Base-by-base conservation (phyloP, 2,113 vertebrate species). In the Etia nguti region DNA sequence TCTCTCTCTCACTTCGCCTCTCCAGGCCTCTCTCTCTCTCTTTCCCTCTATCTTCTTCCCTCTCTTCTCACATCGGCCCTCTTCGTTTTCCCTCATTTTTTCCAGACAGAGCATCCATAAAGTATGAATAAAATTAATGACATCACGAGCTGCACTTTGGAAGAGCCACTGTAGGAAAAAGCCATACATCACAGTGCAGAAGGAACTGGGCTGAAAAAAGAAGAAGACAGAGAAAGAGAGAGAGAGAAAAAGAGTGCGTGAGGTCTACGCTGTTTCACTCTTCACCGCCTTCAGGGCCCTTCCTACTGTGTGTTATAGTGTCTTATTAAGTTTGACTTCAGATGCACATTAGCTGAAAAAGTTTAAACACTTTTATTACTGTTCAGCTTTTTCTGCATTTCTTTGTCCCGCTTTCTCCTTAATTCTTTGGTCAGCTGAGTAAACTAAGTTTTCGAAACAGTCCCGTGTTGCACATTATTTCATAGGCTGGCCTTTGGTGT, bases 401-500 rank as follows among this genome's bases (percentile, higher is more conserved):
- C 18, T 86, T 86, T 84, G 10, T 57, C 9, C 11, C 10, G 34
- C 13, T 56, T 34, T 79, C 56, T 73, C 8, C 36, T 60, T 26
- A 80, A n/a, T 80, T 81, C 83, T 57, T 52, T 79, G 48, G 88
- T 88, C 79, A 83, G 36, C 46, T 36, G 41, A 80, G 75, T 80
- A 89, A 80, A 70, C 34, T 8, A 38, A 65, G 73, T 22, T 83
- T 77, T 89, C 22, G 52, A 81, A 90, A 79, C 79, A 73, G 86
- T 79, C 96, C 96, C 96, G 93, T 97, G 97, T 96, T 94, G 96
- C 95, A 97, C 95, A 96, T 96, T 97, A 95, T 97, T 90, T 95
- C 95, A 95, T 96, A 97, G 96, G 96, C 97, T 96, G 96, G 95
- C 96, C 96, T 97, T 97, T 97, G 97, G 97, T 97, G 96, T 98